Evolutionary conservation across 2,797 vertebrate genomes (phyloP).

Genomic region (Falco rusticolus): DNA sequence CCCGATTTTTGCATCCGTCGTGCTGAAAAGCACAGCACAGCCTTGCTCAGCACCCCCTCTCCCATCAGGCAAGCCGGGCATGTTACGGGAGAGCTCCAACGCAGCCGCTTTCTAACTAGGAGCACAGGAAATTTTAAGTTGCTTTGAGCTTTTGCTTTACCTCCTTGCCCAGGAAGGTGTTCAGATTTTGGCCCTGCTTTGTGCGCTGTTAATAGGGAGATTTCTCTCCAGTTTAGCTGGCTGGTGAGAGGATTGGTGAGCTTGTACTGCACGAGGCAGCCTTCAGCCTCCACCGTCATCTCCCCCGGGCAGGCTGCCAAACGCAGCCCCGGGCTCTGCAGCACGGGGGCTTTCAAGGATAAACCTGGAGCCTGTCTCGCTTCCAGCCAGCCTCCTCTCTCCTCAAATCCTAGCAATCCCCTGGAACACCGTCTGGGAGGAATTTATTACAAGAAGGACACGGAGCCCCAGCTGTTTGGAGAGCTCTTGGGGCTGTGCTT

Average conservation of each 20-base stretch:
- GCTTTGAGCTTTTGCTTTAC: conserved; percentile 37
- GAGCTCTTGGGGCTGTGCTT: neutral
- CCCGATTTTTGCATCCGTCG: neutral
- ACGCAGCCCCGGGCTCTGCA: conserved; percentile 38
- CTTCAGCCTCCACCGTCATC: neutral
- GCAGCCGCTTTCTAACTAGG: neutral
- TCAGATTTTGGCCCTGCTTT: conserved; percentile 8
- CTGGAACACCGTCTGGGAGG: neutral
- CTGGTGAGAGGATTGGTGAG: neutral
- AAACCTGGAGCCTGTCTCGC: conserved; percentile 20
- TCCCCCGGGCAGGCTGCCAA: conserved; percentile 38
- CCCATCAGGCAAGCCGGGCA: neutral
- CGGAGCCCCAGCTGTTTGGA: neutral
- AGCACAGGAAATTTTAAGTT: conserved; percentile 7
- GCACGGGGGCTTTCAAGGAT: conserved; percentile 61
- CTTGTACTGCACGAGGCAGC: conserved; percentile 15
- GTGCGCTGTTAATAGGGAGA: neutral
- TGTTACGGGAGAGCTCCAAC: neutral
- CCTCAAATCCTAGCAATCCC: conserved; percentile 30
- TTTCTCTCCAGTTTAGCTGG: conserved; percentile 1
- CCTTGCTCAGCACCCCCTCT: neutral
- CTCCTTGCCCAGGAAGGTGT: neutral
- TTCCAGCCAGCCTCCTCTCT: conserved; percentile 30
- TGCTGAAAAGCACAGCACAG: neutral
- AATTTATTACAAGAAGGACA: neutral